A percentile compares a stretch with the other conserved stretches of the same genome.
These are phyloP conservation scores for Physocephala rufipes DNA, from an alignment of 2,888 invertebrate genomes.

Conservation along the genomic window DNA sequence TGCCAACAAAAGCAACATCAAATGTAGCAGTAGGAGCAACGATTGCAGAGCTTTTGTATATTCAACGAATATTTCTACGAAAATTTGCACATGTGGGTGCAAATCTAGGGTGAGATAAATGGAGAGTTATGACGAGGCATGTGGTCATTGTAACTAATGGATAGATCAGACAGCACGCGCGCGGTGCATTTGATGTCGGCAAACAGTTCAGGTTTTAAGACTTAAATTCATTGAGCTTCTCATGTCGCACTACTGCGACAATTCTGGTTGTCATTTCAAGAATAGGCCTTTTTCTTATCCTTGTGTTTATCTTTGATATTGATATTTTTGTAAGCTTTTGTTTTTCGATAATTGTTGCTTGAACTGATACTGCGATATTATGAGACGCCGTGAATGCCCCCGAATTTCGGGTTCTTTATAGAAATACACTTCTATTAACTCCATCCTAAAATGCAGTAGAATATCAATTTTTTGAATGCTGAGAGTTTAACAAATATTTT, in stretches of 20 bases:
- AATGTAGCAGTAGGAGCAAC: conserved; percentile 11
- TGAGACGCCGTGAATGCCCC: conserved; percentile 4
- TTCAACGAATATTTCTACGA: neutral
- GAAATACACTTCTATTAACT: conserved; percentile 10
- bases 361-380: neutral
- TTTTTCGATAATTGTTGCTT: conserved; percentile 1
- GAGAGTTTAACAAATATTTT: no score
- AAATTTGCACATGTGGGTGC: neutral
- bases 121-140: neutral
- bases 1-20: conserved; percentile 16
- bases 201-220: neutral
- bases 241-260: neutral
- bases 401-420: conserved; percentile 9
- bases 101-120: neutral
- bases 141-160: neutral
- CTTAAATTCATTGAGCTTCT: neutral
- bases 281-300: no score
- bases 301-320: neutral
- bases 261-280: neutral
- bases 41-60: neutral
- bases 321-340: neutral
- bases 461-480: no score
- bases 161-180: no score
- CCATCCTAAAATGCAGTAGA: no score
- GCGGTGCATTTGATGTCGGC: neutral